These are phyloP conservation scores for Machimus atricapillus DNA, from an alignment of 2,888 invertebrate species.

Conservation along the genomic window DNA sequence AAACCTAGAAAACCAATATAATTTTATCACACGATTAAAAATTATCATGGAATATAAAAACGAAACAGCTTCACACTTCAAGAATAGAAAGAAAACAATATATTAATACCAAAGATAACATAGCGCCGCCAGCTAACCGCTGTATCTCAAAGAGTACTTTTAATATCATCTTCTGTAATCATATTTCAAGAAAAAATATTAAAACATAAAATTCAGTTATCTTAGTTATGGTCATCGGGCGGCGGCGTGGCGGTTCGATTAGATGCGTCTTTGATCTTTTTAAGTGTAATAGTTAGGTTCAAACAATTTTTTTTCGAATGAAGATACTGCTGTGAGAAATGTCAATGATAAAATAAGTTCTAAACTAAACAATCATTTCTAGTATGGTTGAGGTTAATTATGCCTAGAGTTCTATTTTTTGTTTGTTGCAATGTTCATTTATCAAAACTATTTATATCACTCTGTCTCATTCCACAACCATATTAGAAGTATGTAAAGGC, in stretches of 20 bases:
- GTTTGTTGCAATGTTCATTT: not conserved
- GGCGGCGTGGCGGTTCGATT: not conserved
- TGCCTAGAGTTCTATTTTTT: not conserved
- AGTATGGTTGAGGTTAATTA: not conserved
- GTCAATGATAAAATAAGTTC: not conserved
- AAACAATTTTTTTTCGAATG: not conserved
- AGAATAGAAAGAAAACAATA: not conserved
- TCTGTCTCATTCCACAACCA: not conserved
- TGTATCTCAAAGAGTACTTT: not conserved
- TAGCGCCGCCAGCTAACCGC: not conserved
- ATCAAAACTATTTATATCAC: not conserved
- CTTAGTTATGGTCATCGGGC: not conserved
- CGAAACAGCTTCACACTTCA: not conserved
- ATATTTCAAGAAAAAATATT: not conserved
- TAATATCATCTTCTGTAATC: not conserved
- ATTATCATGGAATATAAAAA: not conserved
- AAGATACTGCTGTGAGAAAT: not conserved
- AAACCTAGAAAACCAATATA: too few relatives aligned
- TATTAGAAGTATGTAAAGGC: not conserved
- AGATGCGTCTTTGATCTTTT: not conserved
- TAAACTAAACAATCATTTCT: not conserved
- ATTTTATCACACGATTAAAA: not conserved
- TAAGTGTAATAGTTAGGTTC: not conserved
- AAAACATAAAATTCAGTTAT: not conserved
- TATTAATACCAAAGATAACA: not conserved